These are phyloP conservation scores for Neopipo cinnamomea DNA, from an alignment of 2,113 vertebrate genomes.

Conservation along the genomic window DNA sequence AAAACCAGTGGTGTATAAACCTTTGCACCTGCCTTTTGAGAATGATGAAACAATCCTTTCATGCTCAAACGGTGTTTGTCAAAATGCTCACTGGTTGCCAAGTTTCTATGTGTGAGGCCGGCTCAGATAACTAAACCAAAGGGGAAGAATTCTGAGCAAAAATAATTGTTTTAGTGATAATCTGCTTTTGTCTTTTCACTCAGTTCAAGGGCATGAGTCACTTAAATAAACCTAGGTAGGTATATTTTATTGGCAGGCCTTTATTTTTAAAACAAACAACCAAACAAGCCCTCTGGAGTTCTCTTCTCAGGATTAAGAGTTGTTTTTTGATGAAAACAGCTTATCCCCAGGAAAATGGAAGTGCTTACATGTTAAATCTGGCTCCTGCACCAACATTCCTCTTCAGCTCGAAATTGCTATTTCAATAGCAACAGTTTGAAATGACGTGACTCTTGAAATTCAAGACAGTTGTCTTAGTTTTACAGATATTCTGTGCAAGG, in stretches of 20 bases:
- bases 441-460: neutral
- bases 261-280: neutral
- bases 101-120: rapidly evolving
- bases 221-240: neutral
- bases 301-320: neutral
- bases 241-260: neutral
- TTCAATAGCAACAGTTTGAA: neutral
- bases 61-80: neutral
- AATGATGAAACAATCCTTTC: neutral
- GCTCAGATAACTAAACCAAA: neutral
- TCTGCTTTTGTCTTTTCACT: neutral
- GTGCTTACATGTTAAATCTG: neutral
- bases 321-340: neutral
- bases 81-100: neutral
- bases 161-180: neutral
- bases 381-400: neutral
- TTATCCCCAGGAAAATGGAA: neutral
- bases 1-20: neutral
- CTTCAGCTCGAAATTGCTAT: neutral
- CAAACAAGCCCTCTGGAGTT: neutral
- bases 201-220: neutral
- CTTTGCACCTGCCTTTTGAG: neutral
- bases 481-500: neutral
- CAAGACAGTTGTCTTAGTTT: neutral
- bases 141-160: neutral